These are phyloP conservation scores for Cyanocitta stelleri DNA, from an alignment of 2,113 vertebrate species.

Conservation along the genomic window DNA sequence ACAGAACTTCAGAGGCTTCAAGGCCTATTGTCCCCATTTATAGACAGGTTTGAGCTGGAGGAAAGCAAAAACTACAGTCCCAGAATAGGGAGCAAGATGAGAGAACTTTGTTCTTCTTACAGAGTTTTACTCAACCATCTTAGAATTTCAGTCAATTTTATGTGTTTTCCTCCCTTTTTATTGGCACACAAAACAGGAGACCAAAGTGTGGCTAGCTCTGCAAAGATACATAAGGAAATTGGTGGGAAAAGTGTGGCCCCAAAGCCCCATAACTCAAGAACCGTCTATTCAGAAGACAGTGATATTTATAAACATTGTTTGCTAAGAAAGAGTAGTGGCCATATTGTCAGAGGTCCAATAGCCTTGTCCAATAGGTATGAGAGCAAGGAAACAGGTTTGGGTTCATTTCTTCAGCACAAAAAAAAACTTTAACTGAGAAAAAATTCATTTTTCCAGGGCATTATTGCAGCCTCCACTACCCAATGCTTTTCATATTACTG, in stretches of 20 bases:
- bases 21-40: not conserved
- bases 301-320: not conserved
- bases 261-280: not conserved
- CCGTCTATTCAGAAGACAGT: not conserved
- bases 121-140: not conserved
- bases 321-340: not conserved
- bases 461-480: not conserved
- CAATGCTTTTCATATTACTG: not conserved
- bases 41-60: not conserved
- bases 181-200: not conserved
- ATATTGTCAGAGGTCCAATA: not conserved
- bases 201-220: not conserved
- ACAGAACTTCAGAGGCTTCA: not conserved
- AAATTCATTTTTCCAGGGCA: not conserved
- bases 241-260: not conserved
- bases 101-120: not conserved
- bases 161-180: not conserved
- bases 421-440: not conserved
- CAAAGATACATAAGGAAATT: not conserved
- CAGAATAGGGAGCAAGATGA: not conserved
- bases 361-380: not conserved
- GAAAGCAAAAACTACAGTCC: not conserved
- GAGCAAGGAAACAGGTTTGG: not conserved
- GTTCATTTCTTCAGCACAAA: not conserved
- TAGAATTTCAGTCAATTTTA: not conserved